phyloP scores from a whole-genome alignment of 1,140 invertebrate genomes.

The Drosophila lacteicornis region DNA sequence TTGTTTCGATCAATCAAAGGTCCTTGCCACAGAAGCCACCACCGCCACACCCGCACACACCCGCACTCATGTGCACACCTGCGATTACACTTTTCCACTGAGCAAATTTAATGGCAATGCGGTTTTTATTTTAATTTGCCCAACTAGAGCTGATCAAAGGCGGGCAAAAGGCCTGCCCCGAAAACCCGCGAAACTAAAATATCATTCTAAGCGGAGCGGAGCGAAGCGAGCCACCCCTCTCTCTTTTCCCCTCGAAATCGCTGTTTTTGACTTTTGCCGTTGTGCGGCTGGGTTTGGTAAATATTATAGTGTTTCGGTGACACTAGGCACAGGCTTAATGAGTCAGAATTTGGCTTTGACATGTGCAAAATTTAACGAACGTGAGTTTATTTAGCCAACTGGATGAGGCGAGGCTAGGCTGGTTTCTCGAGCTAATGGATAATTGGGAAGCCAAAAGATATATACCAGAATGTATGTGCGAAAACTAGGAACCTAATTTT shows the following conservation, averaged over 20 bases:
- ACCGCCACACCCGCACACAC: conserved; percentile 6
- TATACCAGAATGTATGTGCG: neutral
- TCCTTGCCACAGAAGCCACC: conserved; percentile 64
- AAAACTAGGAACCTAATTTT: neutral
- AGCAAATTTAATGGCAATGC: conserved; percentile 71
- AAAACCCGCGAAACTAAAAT: conserved; percentile 48
- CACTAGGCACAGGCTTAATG: conserved; percentile 36
- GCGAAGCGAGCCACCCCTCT: too few relatives aligned
- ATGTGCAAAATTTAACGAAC: conserved; percentile 31
- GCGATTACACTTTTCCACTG: conserved; percentile 36
- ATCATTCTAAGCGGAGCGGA: conserved; percentile 1
- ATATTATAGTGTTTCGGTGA: conserved; percentile 20
- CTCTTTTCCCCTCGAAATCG: neutral
- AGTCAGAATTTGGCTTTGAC: conserved; percentile 52
- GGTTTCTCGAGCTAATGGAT: conserved; percentile 8
- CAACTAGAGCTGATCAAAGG: conserved; percentile 59
- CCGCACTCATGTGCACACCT: conserved; percentile 1
- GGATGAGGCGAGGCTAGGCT: neutral
- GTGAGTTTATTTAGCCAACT: conserved; percentile 26
- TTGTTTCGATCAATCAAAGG: conserved; percentile 76
- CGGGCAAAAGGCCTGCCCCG: conserved; percentile 32
- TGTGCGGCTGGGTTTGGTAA: conserved; percentile 30
- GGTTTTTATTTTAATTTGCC: conserved; percentile 78
- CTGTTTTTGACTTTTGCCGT: conserved; percentile 31
- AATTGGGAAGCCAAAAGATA: conserved; percentile 14